Percentiles rank a stretch among this genome's conserved stretches.
Conservation (phyloP, 35 echinoderm and acorn worm genomes). For the Anneissia japonica region DNA sequence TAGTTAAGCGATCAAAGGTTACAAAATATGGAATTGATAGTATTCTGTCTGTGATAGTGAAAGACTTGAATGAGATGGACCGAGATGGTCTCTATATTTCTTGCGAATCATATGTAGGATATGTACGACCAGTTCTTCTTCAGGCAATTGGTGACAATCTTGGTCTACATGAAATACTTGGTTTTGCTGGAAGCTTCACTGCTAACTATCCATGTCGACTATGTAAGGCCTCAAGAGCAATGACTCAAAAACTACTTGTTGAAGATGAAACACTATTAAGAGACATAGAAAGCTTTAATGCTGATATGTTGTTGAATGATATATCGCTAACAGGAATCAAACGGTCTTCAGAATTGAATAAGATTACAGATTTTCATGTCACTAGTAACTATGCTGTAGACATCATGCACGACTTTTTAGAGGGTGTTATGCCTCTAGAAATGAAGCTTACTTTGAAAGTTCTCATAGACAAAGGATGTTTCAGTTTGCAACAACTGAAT, state of each 20-base stretch:
- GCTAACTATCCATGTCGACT: conserved; percentile 43
- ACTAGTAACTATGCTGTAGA: conserved; percentile 19
- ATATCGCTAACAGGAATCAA: conserved; percentile 35
- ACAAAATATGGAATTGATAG: conserved; percentile 49
- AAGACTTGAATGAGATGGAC: conserved; percentile 34
- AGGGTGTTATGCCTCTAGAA: conserved; percentile 53
- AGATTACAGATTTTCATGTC: conserved; percentile 53
- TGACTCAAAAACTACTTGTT: not conserved
- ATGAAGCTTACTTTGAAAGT: conserved; percentile 34
- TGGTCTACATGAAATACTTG: conserved; percentile 17
- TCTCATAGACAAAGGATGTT: conserved; percentile 25
- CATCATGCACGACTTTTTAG: conserved; percentile 62
- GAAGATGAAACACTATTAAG: conserved; percentile 13
- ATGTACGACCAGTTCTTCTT: conserved; percentile 30
- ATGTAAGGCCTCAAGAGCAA: conserved; percentile 30
- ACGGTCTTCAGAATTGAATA: conserved; percentile 29
- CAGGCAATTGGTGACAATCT: conserved; percentile 60
- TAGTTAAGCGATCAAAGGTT: conserved; percentile 11
- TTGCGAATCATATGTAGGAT: conserved; percentile 22
- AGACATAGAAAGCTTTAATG: not conserved
- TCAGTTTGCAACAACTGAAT: conserved; percentile 46
- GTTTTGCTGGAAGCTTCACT: conserved; percentile 35
- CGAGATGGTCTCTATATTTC: conserved; percentile 17
- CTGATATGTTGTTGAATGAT: not conserved
- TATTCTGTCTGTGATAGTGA: conserved; percentile 4